phyloP scores from a whole-genome alignment of 2,888 invertebrate genomes.

The Chromoteleia sp. region DNA sequence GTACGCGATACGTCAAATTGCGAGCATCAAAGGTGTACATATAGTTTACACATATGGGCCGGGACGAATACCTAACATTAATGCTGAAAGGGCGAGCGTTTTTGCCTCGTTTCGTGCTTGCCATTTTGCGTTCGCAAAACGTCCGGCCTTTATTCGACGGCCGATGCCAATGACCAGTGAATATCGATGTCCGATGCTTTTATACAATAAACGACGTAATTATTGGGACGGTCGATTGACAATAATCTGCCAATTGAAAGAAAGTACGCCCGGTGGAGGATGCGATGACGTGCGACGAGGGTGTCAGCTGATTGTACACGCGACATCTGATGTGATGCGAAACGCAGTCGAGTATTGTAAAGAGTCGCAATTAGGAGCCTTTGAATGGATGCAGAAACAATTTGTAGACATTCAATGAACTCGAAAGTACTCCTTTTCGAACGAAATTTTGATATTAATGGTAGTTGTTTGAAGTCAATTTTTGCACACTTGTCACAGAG shows the following conservation, averaged over 20 bases:
- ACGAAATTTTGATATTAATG: too few relatives aligned
- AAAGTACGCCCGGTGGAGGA: conserved; percentile 1
- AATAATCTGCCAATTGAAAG: conserved; percentile 50
- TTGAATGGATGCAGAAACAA: conserved; percentile 21
- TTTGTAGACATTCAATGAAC: conserved; percentile 56
- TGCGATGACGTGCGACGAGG: conserved; percentile 26
- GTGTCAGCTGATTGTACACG: conserved; percentile 51
- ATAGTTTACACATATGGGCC: conserved; percentile 62
- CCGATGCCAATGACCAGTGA: conserved; percentile 61
- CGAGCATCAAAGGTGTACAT: conserved; percentile 36
- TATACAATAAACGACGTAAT: conserved; percentile 62
- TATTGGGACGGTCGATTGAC: conserved; percentile 19
- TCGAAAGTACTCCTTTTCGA: conserved; percentile 20
- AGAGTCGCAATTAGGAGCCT: conserved; percentile 45
- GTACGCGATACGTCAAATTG: conserved; percentile 43
- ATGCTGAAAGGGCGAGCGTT: conserved; percentile 49
- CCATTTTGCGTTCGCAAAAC: conserved; percentile 13
- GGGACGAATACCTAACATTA: conserved; percentile 55
- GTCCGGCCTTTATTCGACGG: conserved; percentile 28
- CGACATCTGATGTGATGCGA: conserved; percentile 40
- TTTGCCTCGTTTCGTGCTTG: conserved; percentile 43
- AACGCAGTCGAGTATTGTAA: conserved; percentile 23
- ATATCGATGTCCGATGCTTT: conserved; percentile 43
- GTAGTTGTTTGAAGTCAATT: neutral
- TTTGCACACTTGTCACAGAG: neutral